Percentiles rank a stretch among this genome's conserved stretches.
phyloP scores from a whole-genome alignment of 1,140 invertebrate genomes.

The roundworm (Caenorhabditis elegans) region DNA sequence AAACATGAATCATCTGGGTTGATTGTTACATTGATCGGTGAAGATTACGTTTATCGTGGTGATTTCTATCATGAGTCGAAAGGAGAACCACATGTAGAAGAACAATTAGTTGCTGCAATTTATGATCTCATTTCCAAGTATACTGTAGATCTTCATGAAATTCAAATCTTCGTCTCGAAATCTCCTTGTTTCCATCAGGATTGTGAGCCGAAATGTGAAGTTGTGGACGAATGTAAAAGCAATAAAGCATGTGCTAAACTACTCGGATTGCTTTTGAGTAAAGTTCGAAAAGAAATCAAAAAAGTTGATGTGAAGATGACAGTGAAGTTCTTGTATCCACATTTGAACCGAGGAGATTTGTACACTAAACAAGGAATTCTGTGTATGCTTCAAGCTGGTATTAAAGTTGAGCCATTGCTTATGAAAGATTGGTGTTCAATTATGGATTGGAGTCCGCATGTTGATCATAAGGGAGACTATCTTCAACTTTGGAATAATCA shows the following conservation, averaged over 20 bases:
- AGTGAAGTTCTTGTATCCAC: slow-evolving; percentile 64
- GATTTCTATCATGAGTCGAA: slow-evolving; percentile 66
- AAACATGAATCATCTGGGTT: slow-evolving; percentile 66
- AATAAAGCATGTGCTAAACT: slow-evolving; percentile 66
- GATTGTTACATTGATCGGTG: slow-evolving; percentile 63
- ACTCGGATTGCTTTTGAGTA: slow-evolving; percentile 62
- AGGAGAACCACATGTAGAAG: slow-evolving; percentile 65
- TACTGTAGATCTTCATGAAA: slow-evolving; percentile 66
- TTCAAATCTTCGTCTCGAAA: slow-evolving; percentile 65
- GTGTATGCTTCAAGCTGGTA: slow-evolving; percentile 66
- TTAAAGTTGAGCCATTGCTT: slow-evolving; percentile 63
- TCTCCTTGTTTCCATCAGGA: slow-evolving; percentile 66
- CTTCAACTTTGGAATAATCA: slow-evolving; percentile 65
- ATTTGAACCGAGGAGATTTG: slow-evolving; percentile 64
- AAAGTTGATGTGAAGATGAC: slow-evolving; percentile 66
- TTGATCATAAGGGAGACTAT: slow-evolving; percentile 66
- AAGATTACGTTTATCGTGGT: slow-evolving; percentile 66
- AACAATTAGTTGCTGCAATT: slow-evolving; percentile 65
- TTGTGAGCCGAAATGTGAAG: slow-evolving; percentile 66
- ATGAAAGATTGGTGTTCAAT: slow-evolving; percentile 66
- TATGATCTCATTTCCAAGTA: slow-evolving; percentile 66
- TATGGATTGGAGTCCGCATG: slow-evolving; percentile 66
- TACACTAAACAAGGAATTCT: slow-evolving; percentile 66
- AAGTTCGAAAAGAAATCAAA: slow-evolving; percentile 63
- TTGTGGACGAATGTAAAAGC: slow-evolving; percentile 65